A percentile compares a stretch with the other conserved stretches of the same genome.
These are phyloP conservation scores for Oreotragus oreotragus DNA, from an alignment of 2,113 vertebrate genomes.

Conservation along the genomic window DNA sequence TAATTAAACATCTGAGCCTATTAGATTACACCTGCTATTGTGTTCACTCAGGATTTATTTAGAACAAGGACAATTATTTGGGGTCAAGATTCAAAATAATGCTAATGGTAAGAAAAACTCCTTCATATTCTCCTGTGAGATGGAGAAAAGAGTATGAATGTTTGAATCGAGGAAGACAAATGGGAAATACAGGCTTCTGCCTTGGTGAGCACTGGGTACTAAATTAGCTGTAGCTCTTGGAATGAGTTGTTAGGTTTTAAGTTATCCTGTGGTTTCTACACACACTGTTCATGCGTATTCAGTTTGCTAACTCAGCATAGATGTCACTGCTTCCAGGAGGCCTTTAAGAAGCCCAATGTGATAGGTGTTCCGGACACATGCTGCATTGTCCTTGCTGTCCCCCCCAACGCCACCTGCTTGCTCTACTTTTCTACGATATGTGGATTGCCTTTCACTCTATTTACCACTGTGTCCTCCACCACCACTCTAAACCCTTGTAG, in stretches of 20 bases:
- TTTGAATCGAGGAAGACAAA: not conserved
- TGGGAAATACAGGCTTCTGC: not conserved
- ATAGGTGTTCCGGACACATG: not conserved
- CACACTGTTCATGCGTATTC: too few species aligned
- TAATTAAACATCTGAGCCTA: not conserved
- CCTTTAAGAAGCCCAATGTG: not conserved
- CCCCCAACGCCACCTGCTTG: rapidly evolving
- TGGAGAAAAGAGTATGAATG: not conserved
- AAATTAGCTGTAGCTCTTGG: not conserved
- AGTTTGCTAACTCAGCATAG: not conserved
- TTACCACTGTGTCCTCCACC: rapidly evolving
- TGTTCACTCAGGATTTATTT: not conserved
- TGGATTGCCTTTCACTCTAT: not conserved
- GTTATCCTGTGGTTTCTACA: not conserved
- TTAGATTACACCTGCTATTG: not conserved
- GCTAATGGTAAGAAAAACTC: not conserved
- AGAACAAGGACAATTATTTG: not conserved
- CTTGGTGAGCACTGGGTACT: not conserved
- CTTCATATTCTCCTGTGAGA: not conserved
- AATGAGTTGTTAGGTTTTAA: not conserved
- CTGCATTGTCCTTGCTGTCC: rapidly evolving
- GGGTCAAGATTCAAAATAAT: not conserved
- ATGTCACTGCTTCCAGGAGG: not conserved
- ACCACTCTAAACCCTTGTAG: rapidly evolving
- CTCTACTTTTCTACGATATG: not conserved